Evolutionary conservation across 1,140 invertebrate species (phyloP).

Genomic region (Apocrypta bakeri): DNA sequence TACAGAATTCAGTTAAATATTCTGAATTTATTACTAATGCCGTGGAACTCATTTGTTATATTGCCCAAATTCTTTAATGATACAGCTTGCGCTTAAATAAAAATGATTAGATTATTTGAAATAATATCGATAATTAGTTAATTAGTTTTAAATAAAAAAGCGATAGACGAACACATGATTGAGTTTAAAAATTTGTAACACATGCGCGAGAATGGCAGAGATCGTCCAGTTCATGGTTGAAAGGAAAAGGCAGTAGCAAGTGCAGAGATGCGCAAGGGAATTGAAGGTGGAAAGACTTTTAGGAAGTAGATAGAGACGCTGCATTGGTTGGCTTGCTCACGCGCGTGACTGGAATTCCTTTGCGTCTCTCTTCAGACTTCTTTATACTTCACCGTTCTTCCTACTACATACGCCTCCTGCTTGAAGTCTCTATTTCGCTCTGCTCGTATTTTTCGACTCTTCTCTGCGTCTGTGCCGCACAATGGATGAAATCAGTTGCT

Average conservation of each 20-base stretch:
- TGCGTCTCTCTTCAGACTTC: not conserved
- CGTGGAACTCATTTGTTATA: too few relatives aligned
- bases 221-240: not conserved
- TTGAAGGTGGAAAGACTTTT: conserved; percentile 23
- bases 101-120: too few relatives aligned
- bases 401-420: not conserved
- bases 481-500: conserved; percentile 29
- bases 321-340: conserved; percentile 36
- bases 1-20: too few relatives aligned
- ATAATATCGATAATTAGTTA: too few relatives aligned
- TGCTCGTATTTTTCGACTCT: not conserved
- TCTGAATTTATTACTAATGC: too few relatives aligned
- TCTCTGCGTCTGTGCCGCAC: conserved; percentile 1
- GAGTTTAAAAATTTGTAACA: not conserved
- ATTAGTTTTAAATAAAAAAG: not conserved
- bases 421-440: conserved; percentile 25
- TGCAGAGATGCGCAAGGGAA: not conserved
- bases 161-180: not conserved
- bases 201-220: not conserved
- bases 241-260: conserved; percentile 8
- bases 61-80: too few relatives aligned
- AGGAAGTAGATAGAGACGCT: conserved; percentile 44
- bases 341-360: conserved; percentile 45
- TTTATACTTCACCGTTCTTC: not conserved
- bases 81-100: too few relatives aligned